Evolutionary conservation across 23 tunicate species (phyloP), one percentile per base, ranked within the genome.

Genomic region (Trididemnum clinides): DNA sequence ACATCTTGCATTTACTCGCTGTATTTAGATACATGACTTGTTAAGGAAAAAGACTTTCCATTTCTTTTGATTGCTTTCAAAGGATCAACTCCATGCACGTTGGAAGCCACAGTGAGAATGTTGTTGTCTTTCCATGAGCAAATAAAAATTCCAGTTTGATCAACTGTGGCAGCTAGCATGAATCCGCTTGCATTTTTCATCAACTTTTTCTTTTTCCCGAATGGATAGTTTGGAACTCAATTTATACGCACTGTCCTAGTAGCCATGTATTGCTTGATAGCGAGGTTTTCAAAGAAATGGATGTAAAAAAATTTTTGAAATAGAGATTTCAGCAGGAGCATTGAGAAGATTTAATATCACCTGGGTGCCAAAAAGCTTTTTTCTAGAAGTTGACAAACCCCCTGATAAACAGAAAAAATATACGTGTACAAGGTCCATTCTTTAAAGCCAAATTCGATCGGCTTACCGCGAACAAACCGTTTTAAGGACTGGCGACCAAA

Each of bases 121-220:
- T 26, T 59, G 21, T 59, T 59, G 69, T 59, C 69, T 21, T 59
- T 59, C 69, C 69, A 59, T 4, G 69, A 12, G 69, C 69, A 59
- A 59, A 26, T 4, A 59, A 59, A 59, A 22, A 59, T 12, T 26
- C 69, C 69, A 59, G 69, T 12, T 12, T 12, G 18, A 12, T 22
- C 69, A 21, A 12, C 69, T 4, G 21, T 26, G 21, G 69, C 69
- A 59, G 69, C 21, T 59, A 12, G 18, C 69, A 59, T 22, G 69
- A 59, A 59, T 59, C 69, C 69, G 26, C 21, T 59, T 59, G 18
- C 69, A n/a, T 59, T 59, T 21, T 21, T 59, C 27, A 19, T 15
- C 27, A 19, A 59, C 6, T 19, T 21, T 26, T 21, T 59, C 27
- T 59, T 19, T n/a, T n/a, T 26, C 21, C 69, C 69, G 21, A 21